A percentile compares a stretch with the other conserved stretches of the same genome.
Conservation (phyloP, 2,888 invertebrate genomes). For the Seira sanloemensis region DNA sequence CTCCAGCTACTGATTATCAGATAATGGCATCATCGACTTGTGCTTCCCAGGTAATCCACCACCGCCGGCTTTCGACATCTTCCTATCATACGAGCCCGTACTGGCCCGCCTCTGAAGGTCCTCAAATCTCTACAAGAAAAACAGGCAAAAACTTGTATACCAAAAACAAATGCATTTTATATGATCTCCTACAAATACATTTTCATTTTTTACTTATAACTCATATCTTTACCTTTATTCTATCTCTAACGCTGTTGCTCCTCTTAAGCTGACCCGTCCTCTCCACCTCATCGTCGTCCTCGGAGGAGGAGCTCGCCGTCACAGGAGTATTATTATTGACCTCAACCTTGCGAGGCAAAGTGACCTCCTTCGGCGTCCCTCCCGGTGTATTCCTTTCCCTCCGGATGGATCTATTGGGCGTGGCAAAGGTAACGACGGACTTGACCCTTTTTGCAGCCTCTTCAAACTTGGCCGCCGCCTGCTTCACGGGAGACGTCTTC, state of each 20-base stretch:
- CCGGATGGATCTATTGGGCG: neutral
- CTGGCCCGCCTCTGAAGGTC: slow-evolving; percentile 46
- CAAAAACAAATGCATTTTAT: too few relatives aligned
- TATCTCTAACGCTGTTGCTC: slow-evolving; percentile 54
- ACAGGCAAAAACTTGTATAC: neutral
- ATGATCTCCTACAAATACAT: neutral
- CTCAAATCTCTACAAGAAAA: slow-evolving; percentile 41
- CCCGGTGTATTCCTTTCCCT: neutral
- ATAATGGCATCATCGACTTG: slow-evolving; percentile 16
- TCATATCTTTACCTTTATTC: slow-evolving; percentile 42
- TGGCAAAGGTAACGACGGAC: neutral
- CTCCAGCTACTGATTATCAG: too few relatives aligned
- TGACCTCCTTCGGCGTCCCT: neutral
- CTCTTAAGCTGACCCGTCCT: slow-evolving; percentile 11
- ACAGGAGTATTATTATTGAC: slow-evolving; percentile 56
- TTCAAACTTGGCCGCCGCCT: slow-evolving; percentile 42
- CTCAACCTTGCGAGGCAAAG: slow-evolving; percentile 32
- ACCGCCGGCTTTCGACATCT: neutral
- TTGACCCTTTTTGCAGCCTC: slow-evolving; percentile 30
- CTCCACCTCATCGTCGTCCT: slow-evolving; percentile 7
- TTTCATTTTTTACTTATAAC: neutral
- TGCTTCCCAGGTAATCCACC: neutral
- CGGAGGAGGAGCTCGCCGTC: slow-evolving; percentile 47
- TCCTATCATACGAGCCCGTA: slow-evolving; percentile 45
- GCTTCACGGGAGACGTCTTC: slow-evolving; percentile 40